Base-by-base conservation (phyloP, 2,113 vertebrate genomes). In the Herpetotheres cachinnans region DNA sequence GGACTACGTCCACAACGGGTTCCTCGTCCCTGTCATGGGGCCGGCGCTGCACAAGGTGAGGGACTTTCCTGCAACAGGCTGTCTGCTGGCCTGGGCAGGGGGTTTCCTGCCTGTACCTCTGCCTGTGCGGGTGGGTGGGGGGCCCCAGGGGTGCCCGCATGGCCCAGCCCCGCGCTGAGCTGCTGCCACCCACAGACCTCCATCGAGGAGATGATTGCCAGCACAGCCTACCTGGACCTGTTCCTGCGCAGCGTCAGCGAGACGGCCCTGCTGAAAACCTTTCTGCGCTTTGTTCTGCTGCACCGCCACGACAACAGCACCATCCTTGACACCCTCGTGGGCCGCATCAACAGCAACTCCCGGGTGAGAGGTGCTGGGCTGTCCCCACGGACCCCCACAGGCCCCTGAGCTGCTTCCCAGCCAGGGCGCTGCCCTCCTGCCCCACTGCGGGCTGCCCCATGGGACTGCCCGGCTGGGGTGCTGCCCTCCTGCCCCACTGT, bases 191-290 rank as follows among this genome's bases (percentile, higher is more conserved):
- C 30, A 4, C 91, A 99, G 99, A 99, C 99, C 14, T 99, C 99
- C 3, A 98, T 99, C 79, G 99, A 99, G 91, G 99, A 99, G 98
- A 99, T 99, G 99, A 99, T 99, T 0, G 99, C 99, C 95, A 99
- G 99, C 98, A 99, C 99, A 0, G 99, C 99, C 36, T 99, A 99
- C 98, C 98, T 99, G 97, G 99, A 99, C 91, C 98, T 99, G 81
- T 99, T 99, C 97, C 98, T 99, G 94, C 99, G 99, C 97, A 99
- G 98, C 18, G 96, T 99, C 96, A 99, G 99, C 0, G 99, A 99
- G 96, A 98, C 98, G 1, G 98, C 99, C 18, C 99, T 99, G 90
- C 99, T 99, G 40, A 99, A 99, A 92, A 99, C 99, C 97, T 99
- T 99, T 98, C 98, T 99, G 97, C 98, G 99, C 80, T 99, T 99